These are phyloP conservation scores for Carlito syrichta DNA, from an alignment of 2,113 vertebrate species.

Conservation along the genomic window DNA sequence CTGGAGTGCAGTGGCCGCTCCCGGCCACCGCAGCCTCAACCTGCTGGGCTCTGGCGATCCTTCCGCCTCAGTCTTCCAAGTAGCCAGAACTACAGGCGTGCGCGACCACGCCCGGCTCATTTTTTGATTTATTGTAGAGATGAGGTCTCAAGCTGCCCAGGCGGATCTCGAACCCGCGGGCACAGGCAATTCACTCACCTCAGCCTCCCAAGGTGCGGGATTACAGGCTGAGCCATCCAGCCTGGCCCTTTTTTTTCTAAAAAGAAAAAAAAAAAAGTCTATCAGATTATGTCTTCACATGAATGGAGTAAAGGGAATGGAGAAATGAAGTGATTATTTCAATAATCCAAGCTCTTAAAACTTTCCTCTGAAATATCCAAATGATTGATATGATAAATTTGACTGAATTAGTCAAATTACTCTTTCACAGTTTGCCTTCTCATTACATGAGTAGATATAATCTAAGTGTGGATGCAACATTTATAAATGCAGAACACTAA, in stretches of 20 bases:
- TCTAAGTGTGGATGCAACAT: conserved; percentile 59
- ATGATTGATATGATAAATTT: conserved; percentile 79
- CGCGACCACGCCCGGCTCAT: too few relatives aligned
- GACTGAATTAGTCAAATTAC: conserved; percentile 76
- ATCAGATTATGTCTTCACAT: conserved; percentile 67
- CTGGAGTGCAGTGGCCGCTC: too few relatives aligned
- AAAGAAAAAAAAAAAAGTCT: conserved; percentile 34
- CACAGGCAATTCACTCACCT: too few relatives aligned
- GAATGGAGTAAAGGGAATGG: conserved; percentile 44
- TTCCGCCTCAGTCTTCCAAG: too few relatives aligned
- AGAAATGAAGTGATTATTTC: conserved; percentile 69
- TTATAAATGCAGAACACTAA: conserved; percentile 61
- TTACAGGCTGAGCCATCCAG: too few relatives aligned
- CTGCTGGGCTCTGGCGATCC: too few relatives aligned
- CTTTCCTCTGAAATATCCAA: conserved; percentile 70
- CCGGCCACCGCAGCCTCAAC: too few relatives aligned
- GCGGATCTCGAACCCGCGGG: too few relatives aligned
- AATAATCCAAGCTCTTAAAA: conserved; percentile 70
- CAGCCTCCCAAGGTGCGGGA: too few relatives aligned
- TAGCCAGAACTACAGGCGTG: too few relatives aligned
- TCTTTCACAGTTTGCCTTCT: conserved; percentile 73
- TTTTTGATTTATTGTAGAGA: too few relatives aligned
- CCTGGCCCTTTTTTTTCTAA: conserved; percentile 57
- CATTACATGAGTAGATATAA: conserved; percentile 53
- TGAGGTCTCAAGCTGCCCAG: too few relatives aligned